Evolutionary conservation across 2,888 invertebrate species (phyloP), one percentile per base, ranked within the genome.

Genomic region (Pecten maximus): DNA sequence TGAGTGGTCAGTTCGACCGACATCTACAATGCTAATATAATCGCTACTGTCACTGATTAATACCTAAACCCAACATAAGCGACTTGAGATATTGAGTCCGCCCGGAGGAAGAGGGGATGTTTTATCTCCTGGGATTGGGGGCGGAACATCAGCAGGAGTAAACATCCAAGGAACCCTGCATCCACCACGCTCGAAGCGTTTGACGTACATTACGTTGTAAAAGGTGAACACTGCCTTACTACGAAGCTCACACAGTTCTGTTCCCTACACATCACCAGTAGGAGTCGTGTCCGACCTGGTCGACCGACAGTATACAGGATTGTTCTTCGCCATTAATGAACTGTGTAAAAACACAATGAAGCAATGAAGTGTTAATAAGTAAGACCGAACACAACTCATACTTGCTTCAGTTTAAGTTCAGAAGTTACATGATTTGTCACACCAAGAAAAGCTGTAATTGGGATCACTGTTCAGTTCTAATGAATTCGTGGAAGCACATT

Each of bases 11-110:
- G 44, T 44, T 44, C 12, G 44, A 44, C 44, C 44, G 12, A 44
- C 44, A 74, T 74, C 74, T 35, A 74, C 74, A 74, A 74, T 74
- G 74, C 74, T 74, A 74, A 74, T 74, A 74, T 74, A 74, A 74
- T 35, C 74, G 74, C 74, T 74, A 74, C 74, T 74, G 74, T 74
- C 74, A 74, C 74, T 74, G 35, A 74, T 74, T 74, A 16, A 12
- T 74, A 74, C 74, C 74, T 74, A 74, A 74, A 74, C 74, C 74
- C 74, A 74, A 74, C 74, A 74, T 74, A 74, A 74, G 74, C 74
- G 74, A 74, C 74, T 74, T 74, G 74, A 74, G 10, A 74, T 74
- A 74, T 28, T 35, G 3, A 74, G 0, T 74, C 74, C 23, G 74
- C 74, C 74, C 74, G 35, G 10, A 10, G 35, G 35, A 35, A 35